Evolutionary conservation across 2,113 vertebrate genomes (phyloP).

Genomic region (Neoarius graeffei): DNA sequence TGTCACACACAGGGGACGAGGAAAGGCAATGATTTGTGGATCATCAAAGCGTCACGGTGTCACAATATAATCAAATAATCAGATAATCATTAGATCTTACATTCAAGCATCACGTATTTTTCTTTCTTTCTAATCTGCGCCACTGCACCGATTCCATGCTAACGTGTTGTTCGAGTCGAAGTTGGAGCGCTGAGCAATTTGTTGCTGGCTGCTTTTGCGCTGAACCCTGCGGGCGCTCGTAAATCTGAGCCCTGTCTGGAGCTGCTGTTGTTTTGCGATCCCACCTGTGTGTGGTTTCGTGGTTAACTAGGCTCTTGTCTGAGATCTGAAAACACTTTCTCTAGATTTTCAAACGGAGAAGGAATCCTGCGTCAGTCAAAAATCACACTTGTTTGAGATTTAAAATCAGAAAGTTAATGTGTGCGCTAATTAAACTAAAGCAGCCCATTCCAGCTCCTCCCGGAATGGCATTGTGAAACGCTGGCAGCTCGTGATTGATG

Average conservation of each 20-base stretch:
- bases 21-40: neutral
- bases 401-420: neutral
- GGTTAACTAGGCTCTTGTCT: slow-evolving; percentile 73
- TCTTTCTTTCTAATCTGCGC: slow-evolving; percentile 50
- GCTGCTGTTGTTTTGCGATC: slow-evolving; percentile 76
- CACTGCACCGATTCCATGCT: slow-evolving; percentile 57
- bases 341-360: slow-evolving; percentile 52
- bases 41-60: neutral
- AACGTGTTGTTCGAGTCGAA: slow-evolving; percentile 72
- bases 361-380: neutral
- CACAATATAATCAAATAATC: neutral
- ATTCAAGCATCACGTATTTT: slow-evolving; percentile 57
- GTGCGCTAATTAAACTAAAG: neutral
- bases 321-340: slow-evolving; percentile 62
- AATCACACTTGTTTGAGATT: neutral
- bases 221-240: slow-evolving; percentile 70
- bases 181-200: slow-evolving; percentile 68
- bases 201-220: slow-evolving; percentile 70
- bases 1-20: neutral
- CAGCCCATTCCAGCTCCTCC: neutral
- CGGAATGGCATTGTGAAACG: slow-evolving; percentile 28
- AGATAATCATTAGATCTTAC: neutral
- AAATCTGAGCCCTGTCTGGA: slow-evolving; percentile 75
- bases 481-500: slow-evolving; percentile 38
- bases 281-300: slow-evolving; percentile 79